Base-by-base conservation (phyloP, 2,113 vertebrate species). In the Oreamnos americanus region DNA sequence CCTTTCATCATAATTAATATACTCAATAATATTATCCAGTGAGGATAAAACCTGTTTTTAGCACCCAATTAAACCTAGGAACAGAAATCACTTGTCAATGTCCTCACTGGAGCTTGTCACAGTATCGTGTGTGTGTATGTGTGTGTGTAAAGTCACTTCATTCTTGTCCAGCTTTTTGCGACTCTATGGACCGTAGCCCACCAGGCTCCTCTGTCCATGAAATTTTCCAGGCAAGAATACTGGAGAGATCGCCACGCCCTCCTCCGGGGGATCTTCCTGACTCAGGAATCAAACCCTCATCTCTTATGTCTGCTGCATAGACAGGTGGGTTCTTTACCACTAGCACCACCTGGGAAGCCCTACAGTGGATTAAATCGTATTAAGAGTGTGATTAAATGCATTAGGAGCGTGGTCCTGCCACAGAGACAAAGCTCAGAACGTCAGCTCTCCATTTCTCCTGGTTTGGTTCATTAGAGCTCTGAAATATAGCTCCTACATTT, bases 1-100 rank as follows among this genome's bases (percentile, higher is more conserved):
- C 49, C 85, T 88, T 91, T 91, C 74, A 12, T 33, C 49, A 14
- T 85, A 88, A 90, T 82, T 90, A 95, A 45, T 45, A 23, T 55
- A 60, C 19, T 81, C 57, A 74, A 7, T 55, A 64, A 88, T 64
- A 39, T 84, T 58, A 92, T 26, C 57, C 64, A 87, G 28, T 45
- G 47, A 95, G 3, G 3, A n/a, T 10, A 87, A 74, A 79, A 39
- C 21, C 67, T 96, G n/a, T n/a, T 86, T 79, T 71, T 82, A 85
- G 33, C 79, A 92, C 47, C 53, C 55, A 60, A 49, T 49, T 21
- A 76, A 95, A 88, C 45, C 23, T 45, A 76, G 36, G 79, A 47
- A 39, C 4, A 8, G 76, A 87, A 67, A 45, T 49, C 16, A 58
- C 55, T 36, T 45, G 39, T 90, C 62, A 84, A 43, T 25, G 79